These are phyloP conservation scores for Characodon lateralis DNA, from an alignment of 2,797 vertebrate genomes.

Conservation along the genomic window DNA sequence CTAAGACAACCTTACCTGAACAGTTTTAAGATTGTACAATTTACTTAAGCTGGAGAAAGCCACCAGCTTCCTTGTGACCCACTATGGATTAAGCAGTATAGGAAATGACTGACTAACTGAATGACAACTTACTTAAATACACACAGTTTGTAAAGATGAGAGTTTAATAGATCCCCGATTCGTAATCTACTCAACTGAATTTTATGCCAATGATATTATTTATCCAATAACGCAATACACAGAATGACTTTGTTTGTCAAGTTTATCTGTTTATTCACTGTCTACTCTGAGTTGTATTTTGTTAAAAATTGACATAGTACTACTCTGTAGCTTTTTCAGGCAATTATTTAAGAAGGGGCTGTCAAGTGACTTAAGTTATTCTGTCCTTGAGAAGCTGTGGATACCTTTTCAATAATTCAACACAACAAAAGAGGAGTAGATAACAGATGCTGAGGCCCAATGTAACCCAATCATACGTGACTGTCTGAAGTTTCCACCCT, in stretches of 20 bases:
- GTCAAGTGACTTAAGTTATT: constrained; percentile 44
- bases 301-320: not conserved
- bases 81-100: too few relatives aligned
- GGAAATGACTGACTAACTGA: too few relatives aligned
- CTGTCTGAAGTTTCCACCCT: constrained; percentile 58
- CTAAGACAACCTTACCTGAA: too few relatives aligned
- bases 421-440: constrained; percentile 68
- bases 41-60: too few relatives aligned
- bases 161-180: too few relatives aligned
- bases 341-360: not conserved
- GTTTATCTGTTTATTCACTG: not conserved
- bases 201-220: too few relatives aligned
- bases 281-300: not conserved
- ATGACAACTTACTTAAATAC: too few relatives aligned
- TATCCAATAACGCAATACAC: too few relatives aligned
- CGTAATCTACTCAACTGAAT: too few relatives aligned
- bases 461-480: constrained; percentile 75
- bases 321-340: not conserved
- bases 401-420: constrained; percentile 82
- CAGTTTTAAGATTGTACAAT: too few relatives aligned
- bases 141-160: too few relatives aligned
- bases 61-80: too few relatives aligned
- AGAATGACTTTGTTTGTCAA: not conserved
- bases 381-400: constrained; percentile 52
- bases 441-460: constrained; percentile 63